Conservation (phyloP, 2,113 vertebrate species). For the Oreocharis arfaki region DNA sequence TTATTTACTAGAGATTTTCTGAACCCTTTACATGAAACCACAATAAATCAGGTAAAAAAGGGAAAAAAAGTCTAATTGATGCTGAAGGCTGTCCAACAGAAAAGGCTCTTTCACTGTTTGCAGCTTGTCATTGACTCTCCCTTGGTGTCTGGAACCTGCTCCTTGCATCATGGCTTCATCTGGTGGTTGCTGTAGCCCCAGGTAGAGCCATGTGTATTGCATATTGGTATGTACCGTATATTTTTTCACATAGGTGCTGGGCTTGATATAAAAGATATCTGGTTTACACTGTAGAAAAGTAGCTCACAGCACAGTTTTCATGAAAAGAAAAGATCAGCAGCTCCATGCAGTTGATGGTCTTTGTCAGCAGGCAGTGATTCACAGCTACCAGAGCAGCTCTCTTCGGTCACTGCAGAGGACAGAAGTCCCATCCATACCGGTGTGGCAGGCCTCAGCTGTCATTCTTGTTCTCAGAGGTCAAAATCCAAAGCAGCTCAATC, state of each 20-base stretch:
- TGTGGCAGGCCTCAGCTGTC: background rate
- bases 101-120: background rate
- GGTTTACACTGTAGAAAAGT: background rate
- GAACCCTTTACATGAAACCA: background rate
- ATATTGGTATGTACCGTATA: background rate
- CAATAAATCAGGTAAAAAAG: background rate
- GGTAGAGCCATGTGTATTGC: background rate
- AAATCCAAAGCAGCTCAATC: background rate
- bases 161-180: background rate
- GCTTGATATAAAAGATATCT: background rate
- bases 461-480: background rate
- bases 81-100: background rate
- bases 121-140: background rate
- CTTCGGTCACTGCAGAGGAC: background rate
- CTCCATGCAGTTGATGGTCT: background rate
- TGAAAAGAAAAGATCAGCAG: background rate
- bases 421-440: background rate
- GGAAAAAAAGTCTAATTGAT: background rate
- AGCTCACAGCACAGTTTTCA: background rate
- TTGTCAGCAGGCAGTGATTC: background rate
- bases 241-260: background rate
- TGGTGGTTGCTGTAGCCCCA: background rate
- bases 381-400: background rate
- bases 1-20: background rate
- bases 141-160: background rate